phyloP scores from a whole-genome alignment of 1,140 invertebrate species.

The Thrips palmi region DNA sequence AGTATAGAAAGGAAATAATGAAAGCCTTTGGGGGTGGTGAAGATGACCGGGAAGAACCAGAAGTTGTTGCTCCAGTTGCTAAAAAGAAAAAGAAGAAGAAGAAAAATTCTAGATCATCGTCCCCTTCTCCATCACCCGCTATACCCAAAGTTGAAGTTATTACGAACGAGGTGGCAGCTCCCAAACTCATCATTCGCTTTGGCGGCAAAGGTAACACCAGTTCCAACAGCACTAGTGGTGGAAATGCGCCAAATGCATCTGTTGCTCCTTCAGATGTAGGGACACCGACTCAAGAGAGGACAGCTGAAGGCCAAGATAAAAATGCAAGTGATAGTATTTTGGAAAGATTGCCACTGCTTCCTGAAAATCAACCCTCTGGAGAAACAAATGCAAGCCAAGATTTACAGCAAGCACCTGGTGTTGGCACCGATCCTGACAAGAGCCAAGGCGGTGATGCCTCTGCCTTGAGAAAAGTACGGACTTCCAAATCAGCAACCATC shows the following conservation, averaged over 20 bases:
- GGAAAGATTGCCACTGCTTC: conserved; percentile 22
- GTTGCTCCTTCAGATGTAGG: too few relatives aligned
- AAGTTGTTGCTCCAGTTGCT: conserved; percentile 18
- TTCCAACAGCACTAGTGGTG: conserved; percentile 14
- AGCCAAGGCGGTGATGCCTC: too few relatives aligned
- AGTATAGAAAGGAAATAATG: conserved; percentile 64
- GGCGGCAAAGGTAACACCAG: too few relatives aligned
- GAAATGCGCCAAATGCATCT: neutral
- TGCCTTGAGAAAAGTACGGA: conserved; percentile 33
- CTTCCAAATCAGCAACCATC: conserved; percentile 52
- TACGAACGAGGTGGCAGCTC: conserved; percentile 31
- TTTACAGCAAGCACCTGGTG: too few relatives aligned
- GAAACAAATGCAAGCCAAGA: too few relatives aligned
- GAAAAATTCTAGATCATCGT: conserved; percentile 32
- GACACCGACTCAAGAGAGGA: conserved; percentile 22
- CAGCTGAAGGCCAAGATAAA: too few relatives aligned
- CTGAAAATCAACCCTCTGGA: conserved; percentile 16
- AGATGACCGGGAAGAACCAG: conserved; percentile 31
- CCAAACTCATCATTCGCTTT: conserved; percentile 47
- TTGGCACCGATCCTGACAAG: conserved; percentile 14
- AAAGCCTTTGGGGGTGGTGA: conserved; percentile 56
- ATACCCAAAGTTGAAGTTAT: conserved; percentile 18
- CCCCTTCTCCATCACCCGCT: conserved; percentile 7
- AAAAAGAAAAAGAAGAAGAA: conserved; percentile 30
- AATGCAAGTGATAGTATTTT: conserved; percentile 23